These are phyloP conservation scores for Synanthedon tipuliformis DNA, from an alignment of 2,888 invertebrate genomes.

Conservation along the genomic window DNA sequence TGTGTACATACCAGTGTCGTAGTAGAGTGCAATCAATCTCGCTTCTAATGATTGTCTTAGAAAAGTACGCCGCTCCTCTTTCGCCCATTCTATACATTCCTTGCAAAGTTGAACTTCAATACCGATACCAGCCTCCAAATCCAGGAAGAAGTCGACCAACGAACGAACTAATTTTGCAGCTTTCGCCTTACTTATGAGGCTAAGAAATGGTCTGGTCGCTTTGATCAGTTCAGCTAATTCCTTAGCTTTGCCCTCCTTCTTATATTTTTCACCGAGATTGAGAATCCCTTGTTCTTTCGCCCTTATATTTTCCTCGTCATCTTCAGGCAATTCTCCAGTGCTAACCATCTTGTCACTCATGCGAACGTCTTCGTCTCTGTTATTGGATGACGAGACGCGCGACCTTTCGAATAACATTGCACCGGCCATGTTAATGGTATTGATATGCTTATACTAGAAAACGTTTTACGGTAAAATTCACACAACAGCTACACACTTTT, in stretches of 20 bases:
- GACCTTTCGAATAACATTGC: constrained; percentile 90
- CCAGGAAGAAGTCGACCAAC: constrained; percentile 96
- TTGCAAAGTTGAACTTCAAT: constrained; percentile 93
- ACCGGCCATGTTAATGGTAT: constrained; percentile 82
- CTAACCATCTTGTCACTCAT: constrained; percentile 82
- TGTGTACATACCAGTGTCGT: constrained; percentile 89
- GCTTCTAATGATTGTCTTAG: constrained; percentile 96
- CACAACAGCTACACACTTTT: constrained; percentile 51
- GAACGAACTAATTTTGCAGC: constrained; percentile 98
- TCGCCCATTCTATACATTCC: constrained; percentile 99
- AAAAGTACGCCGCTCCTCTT: constrained; percentile 96
- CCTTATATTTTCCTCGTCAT: constrained; percentile 91
- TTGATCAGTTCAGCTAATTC: constrained; percentile 93
- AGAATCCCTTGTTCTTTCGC: constrained; percentile 94
- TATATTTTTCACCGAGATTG: constrained; percentile 90
- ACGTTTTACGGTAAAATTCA: constrained; percentile 45
- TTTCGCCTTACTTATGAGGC: constrained; percentile 97
- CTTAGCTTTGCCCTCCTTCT: constrained; percentile 93
- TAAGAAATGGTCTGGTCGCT: constrained; percentile 94
- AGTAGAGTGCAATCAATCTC: constrained; percentile 93
- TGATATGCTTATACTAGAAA: constrained; percentile 59
- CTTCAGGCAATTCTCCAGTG: constrained; percentile 80
- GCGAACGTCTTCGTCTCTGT: constrained; percentile 80
- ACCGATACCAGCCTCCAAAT: constrained; percentile 95
- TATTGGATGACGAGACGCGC: constrained; percentile 79